These are phyloP conservation scores for Tipula vernalis DNA, from an alignment of 2,888 invertebrate genomes.

Conservation along the genomic window DNA sequence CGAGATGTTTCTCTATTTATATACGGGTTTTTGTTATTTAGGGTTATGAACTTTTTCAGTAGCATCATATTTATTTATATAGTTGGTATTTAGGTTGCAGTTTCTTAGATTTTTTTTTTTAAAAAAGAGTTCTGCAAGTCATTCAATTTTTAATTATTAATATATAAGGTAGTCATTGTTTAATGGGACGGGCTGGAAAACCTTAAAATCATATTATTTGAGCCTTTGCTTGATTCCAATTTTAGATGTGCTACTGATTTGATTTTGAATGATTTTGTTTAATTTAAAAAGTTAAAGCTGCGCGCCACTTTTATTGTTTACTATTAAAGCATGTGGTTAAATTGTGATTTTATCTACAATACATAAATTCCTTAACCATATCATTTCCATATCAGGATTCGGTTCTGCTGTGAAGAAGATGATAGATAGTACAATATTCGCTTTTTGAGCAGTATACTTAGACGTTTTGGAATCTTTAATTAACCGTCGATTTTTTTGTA, in stretches of 20 bases:
- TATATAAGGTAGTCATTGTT: not conserved
- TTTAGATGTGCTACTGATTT: not conserved
- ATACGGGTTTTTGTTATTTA: not conserved
- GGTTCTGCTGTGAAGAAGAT: too few species aligned
- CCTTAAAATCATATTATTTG: not conserved
- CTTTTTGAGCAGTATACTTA: too few species aligned
- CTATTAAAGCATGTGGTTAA: too few species aligned
- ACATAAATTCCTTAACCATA: too few species aligned
- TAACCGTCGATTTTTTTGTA: too few species aligned
- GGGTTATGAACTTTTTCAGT: not conserved
- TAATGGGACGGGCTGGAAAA: not conserved
- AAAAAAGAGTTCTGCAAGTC: not conserved
- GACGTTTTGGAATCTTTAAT: too few species aligned
- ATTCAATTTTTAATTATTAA: not conserved
- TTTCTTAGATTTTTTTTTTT: not conserved
- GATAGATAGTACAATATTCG: too few species aligned
- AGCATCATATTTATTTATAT: not conserved
- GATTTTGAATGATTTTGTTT: not conserved
- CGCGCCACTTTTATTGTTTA: too few species aligned
- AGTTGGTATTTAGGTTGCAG: not conserved
- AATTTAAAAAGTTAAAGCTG: not conserved
- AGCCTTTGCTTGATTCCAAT: not conserved
- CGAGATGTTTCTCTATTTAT: not conserved
- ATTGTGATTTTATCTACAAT: too few species aligned
- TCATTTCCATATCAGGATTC: too few species aligned